Percentiles rank a stretch among this genome's conserved stretches.
phyloP scores from a whole-genome alignment of 1,140 invertebrate species.

The Zaprionus vittiger region DNA sequence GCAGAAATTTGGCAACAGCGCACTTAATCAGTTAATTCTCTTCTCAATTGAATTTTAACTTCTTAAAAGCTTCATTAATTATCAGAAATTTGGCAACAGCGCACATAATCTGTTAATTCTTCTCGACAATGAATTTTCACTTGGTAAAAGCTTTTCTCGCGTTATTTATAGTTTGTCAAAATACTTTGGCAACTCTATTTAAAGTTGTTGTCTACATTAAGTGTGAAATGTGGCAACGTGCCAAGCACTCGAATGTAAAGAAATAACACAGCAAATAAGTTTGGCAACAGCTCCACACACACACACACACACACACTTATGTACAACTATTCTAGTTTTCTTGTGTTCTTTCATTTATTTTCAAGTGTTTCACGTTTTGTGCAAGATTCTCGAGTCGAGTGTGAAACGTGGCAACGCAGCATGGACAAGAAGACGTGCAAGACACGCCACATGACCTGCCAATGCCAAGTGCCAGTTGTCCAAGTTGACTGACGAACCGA shows the following conservation, averaged over 20 bases:
- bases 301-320: background rate
- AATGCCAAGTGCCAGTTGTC: slow-evolving; percentile 30
- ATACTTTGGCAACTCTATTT: slow-evolving; percentile 1
- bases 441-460: slow-evolving; percentile 10
- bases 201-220: slow-evolving; percentile 1
- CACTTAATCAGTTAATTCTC: background rate
- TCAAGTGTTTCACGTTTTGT: slow-evolving; percentile 6
- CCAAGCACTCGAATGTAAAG: background rate
- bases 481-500: slow-evolving; percentile 18
- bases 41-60: background rate
- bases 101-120: background rate
- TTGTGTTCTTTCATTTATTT: background rate
- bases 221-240: slow-evolving; percentile 2
- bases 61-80: background rate
- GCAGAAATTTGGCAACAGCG: slow-evolving; percentile 5
- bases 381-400: background rate
- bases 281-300: slow-evolving; percentile 9
- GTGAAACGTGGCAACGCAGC: slow-evolving; percentile 26
- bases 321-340: slow-evolving; percentile 4
- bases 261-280: slow-evolving; percentile 13
- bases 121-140: background rate
- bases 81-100: slow-evolving; percentile 1
- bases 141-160: background rate
- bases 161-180: background rate
- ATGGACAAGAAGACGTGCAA: slow-evolving; percentile 9